phyloP scores from a whole-genome alignment of 37 sponge, comb jelly and placozoan genomes.

The Spongilla lacustris region DNA sequence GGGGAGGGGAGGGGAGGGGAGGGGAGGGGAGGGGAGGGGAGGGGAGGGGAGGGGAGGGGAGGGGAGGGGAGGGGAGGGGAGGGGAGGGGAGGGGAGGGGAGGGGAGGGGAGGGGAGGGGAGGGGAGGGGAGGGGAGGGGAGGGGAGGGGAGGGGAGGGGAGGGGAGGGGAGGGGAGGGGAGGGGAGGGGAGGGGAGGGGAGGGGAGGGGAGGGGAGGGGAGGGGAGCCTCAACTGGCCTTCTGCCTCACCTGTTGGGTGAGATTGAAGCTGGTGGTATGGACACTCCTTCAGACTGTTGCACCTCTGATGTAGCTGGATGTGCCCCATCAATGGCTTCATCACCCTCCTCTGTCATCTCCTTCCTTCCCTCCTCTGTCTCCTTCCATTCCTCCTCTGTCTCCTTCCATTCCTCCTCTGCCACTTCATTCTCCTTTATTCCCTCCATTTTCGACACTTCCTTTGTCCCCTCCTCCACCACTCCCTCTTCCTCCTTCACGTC shows the following conservation, averaged over 20 bases:
- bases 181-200: too few relatives aligned
- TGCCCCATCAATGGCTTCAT: neutral
- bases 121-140: too few relatives aligned
- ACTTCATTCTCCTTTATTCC: neutral
- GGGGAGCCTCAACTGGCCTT: neutral
- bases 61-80: too few relatives aligned
- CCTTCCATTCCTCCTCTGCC: neutral
- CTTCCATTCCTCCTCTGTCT: neutral
- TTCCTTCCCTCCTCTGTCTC: slow-evolving; percentile 4
- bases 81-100: too few relatives aligned
- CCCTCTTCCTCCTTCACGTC: neutral
- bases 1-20: too few relatives aligned
- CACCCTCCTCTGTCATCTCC: neutral
- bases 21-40: too few relatives aligned
- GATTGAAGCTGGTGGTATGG: neutral
- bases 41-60: too few relatives aligned
- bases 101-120: too few relatives aligned
- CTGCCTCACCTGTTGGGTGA: neutral
- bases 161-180: too few relatives aligned
- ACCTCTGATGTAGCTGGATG: neutral
- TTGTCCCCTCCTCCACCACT: neutral
- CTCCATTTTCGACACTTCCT: slow-evolving; percentile 2
- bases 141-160: too few relatives aligned
- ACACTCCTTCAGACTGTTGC: neutral
- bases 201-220: too few relatives aligned